Conservation (phyloP, 2,888 invertebrate genomes). For the Drosophila cracens region DNA sequence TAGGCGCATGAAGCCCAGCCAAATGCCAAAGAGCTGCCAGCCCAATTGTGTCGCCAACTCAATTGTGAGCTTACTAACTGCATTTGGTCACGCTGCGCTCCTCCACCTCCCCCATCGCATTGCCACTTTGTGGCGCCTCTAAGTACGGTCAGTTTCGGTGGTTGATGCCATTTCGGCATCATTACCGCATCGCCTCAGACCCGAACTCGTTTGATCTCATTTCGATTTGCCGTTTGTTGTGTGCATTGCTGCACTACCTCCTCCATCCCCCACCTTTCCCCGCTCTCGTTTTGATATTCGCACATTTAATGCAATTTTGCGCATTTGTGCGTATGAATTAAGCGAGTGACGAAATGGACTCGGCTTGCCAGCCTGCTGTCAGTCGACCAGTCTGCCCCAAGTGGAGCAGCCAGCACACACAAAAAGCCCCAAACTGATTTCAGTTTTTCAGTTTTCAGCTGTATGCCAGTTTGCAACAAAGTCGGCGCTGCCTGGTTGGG, state of each 20-base stretch:
- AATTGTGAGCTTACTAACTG: constrained; percentile 72
- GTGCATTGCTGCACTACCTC: neutral
- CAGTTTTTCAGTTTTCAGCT: constrained; percentile 11
- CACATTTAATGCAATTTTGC: constrained; percentile 80
- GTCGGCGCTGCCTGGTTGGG: constrained; percentile 32
- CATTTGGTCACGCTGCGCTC: constrained; percentile 64
- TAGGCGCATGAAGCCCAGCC: constrained; percentile 52
- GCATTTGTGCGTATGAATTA: constrained; percentile 79
- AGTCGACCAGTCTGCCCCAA: constrained; percentile 35
- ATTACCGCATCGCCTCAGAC: constrained; percentile 74
- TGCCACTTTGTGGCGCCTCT: constrained; percentile 12
- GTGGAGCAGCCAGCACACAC: constrained; percentile 64
- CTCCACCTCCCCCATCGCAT: neutral
- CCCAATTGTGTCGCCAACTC: constrained; percentile 74
- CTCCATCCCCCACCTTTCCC: neutral
- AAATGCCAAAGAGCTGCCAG: constrained; percentile 64
- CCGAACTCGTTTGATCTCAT: constrained; percentile 70
- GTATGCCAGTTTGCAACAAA: constrained; percentile 45
- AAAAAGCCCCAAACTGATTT: constrained; percentile 27
- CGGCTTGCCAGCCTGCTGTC: constrained; percentile 24
- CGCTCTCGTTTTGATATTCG: constrained; percentile 54
- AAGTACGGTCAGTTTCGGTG: constrained; percentile 29
- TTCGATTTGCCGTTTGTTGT: constrained; percentile 42
- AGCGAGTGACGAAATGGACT: constrained; percentile 72
- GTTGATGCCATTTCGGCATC: constrained; percentile 68